These are phyloP conservation scores for Vanessa cardui DNA, from an alignment of 2,888 invertebrate genomes.

Conservation along the genomic window DNA sequence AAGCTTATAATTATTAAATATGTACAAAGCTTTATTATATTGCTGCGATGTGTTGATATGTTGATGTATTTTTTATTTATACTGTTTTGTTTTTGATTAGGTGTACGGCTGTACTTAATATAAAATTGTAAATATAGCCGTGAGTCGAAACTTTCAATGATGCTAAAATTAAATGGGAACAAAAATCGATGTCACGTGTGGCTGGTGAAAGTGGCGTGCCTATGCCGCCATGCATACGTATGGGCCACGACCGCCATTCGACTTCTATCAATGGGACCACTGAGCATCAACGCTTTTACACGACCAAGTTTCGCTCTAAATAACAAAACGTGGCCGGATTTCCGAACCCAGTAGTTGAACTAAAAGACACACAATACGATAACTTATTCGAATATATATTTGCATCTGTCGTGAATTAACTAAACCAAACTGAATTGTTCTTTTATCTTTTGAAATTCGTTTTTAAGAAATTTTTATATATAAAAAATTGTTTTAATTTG, in stretches of 20 bases:
- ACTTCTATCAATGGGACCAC: conserved; percentile 68
- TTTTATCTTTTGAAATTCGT: too few species aligned
- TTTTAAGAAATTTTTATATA: too few species aligned
- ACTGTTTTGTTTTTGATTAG: too few species aligned
- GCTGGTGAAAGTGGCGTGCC: conserved; percentile 67
- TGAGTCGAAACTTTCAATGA: conserved; percentile 29
- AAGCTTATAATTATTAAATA: too few species aligned
- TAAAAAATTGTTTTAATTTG: too few species aligned
- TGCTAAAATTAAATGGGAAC: conserved; percentile 46
- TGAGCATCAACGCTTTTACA: conserved; percentile 65
- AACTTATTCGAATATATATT: not conserved
- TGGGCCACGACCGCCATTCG: conserved; percentile 62
- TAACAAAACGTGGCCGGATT: conserved; percentile 73
- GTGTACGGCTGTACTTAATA: not conserved
- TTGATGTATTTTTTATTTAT: too few species aligned
- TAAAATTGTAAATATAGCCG: conserved; percentile 14
- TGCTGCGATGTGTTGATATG: too few species aligned
- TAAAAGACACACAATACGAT: conserved; percentile 26
- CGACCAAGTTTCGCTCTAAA: conserved; percentile 73
- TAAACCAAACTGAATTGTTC: too few species aligned
- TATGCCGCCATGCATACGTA: conserved; percentile 48
- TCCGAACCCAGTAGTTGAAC: conserved; percentile 53
- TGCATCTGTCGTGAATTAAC: too few species aligned
- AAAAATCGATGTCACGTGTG: conserved; percentile 66
- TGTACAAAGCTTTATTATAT: too few species aligned